A percentile compares a stretch with the other conserved stretches of the same genome.
Evolutionary conservation across 2,797 vertebrate genomes (phyloP).

Genomic region (Syndactyla subalaris): DNA sequence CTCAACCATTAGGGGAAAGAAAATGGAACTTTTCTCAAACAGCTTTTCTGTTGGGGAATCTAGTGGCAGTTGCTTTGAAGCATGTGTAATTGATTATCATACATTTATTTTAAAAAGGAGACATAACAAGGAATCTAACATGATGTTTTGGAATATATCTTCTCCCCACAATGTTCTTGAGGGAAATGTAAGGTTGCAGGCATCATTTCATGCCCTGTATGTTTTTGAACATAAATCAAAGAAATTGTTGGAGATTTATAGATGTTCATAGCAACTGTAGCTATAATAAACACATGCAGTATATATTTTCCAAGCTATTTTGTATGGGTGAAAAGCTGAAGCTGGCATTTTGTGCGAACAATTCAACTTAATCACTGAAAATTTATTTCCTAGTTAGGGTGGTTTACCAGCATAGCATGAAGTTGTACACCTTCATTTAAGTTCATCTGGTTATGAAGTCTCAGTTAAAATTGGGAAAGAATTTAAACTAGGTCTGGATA

Average conservation of each 20-base stretch:
- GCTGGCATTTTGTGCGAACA: slow-evolving; percentile 66
- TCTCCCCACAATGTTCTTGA: slow-evolving; percentile 76
- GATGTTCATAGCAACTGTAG: slow-evolving; percentile 80
- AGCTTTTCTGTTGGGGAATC: slow-evolving; percentile 70
- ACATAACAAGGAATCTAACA: slow-evolving; percentile 74
- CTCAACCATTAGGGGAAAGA: slow-evolving; percentile 46
- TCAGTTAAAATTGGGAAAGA: slow-evolving; percentile 32
- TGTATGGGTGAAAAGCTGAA: slow-evolving; percentile 72
- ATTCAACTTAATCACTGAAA: slow-evolving; percentile 74
- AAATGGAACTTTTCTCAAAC: slow-evolving; percentile 59
- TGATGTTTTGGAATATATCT: slow-evolving; percentile 78
- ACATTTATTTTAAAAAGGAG: slow-evolving; percentile 77
- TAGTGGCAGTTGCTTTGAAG: slow-evolving; percentile 70
- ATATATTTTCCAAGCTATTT: slow-evolving; percentile 79
- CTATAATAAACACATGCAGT: slow-evolving; percentile 79
- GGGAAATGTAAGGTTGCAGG: slow-evolving; percentile 82
- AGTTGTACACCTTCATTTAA: slow-evolving; percentile 49
- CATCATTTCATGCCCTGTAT: slow-evolving; percentile 85
- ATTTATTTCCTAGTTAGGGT: slow-evolving; percentile 73
- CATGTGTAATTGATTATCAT: slow-evolving; percentile 76
- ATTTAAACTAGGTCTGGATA: slow-evolving; percentile 49
- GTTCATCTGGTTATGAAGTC: slow-evolving; percentile 54
- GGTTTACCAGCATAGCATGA: slow-evolving; percentile 48
- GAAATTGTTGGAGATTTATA: slow-evolving; percentile 82
- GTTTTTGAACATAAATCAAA: slow-evolving; percentile 85